Evolutionary conservation across 2,888 invertebrate species (phyloP), one percentile per base, ranked within the genome.

Genomic region (Pollenia griseotomentosa): DNA sequence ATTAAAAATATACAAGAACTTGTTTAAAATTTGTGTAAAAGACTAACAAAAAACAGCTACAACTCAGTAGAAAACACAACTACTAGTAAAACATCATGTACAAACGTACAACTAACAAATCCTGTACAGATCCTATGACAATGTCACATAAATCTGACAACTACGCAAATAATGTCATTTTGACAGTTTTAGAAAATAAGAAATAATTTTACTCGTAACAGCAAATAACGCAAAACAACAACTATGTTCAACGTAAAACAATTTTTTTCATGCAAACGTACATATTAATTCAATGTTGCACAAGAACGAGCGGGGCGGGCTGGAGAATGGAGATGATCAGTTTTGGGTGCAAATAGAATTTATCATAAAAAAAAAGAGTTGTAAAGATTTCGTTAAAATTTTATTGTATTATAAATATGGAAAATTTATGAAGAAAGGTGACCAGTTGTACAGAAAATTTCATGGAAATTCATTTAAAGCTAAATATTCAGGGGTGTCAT

Each of bases 121-220:
- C 81, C 84, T 84, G 57, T 78, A 82, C 87, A 84, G 84, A 87
- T 87, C 78, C 68, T 84, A 77, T 84, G 87, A 87, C 87, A 87
- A 65, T 80, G 86, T 85, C 85, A 88, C 87, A 89, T 88, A 89
- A 89, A 89, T 89, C 88, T 88, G 89, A 89, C 89, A 89, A 88
- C 88, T 89, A 89, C 89, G 89, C 88, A 88, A 88, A 87, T 84
- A 87, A 84, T 87, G 87, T 87, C 84, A 87, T 81, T 86, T 86
- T 86, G 86, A 83, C 86, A 86, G 83, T 83, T 80, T 65, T 66
- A 80, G 74, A 68, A 61, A 51, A 51, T 48, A 61, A 59, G 19
- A 65, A 71, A 59, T 66, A 44, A 33, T 6, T 33, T 33, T 6
- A 33, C 33, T 33, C 33, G 33, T 59, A 71, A 77, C 61, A 57